A percentile compares a stretch with the other conserved stretches of the same genome.
Conservation (phyloP, 2,888 invertebrate genomes). For the Agriopis leucophaearia region DNA sequence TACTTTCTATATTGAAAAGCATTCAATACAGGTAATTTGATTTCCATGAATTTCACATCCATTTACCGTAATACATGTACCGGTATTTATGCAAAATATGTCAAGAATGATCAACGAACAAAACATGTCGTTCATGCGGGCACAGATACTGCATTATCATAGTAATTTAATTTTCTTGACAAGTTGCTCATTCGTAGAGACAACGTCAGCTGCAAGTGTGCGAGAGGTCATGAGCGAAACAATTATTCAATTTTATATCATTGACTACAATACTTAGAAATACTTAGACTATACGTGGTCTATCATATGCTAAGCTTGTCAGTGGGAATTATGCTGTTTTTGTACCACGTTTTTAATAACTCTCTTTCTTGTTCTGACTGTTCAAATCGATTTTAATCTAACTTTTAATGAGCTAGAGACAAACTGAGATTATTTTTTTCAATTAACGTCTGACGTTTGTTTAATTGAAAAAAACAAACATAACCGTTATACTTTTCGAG, state of each 20-base stretch:
- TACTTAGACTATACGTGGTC: not conserved
- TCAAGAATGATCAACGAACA: constrained; percentile 37
- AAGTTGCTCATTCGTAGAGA: constrained; percentile 34
- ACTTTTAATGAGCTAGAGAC: no score
- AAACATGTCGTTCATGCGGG: constrained; percentile 23
- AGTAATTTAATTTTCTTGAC: constrained; percentile 40
- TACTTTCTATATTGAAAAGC: not conserved
- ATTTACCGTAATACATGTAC: constrained; percentile 8
- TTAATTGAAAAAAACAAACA: no score
- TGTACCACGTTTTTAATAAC: not conserved
- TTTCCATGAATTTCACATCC: constrained; percentile 3
- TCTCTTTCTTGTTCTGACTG: no score
- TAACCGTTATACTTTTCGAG: no score
- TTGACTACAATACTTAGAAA: not conserved
- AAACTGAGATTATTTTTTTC: no score
- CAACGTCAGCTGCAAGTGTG: constrained; percentile 20
- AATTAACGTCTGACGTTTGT: no score
- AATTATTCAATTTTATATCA: constrained; percentile 9
- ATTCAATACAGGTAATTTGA: constrained; percentile 12
- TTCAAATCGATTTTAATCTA: no score
- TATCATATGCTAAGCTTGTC: not conserved
- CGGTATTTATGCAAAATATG: constrained; percentile 31
- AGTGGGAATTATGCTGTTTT: no score
- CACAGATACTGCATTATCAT: constrained; percentile 24
- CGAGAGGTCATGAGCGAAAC: constrained; percentile 18